phyloP scores from a whole-genome alignment of 1,140 invertebrate genomes.

The Vanessa atalanta region DNA sequence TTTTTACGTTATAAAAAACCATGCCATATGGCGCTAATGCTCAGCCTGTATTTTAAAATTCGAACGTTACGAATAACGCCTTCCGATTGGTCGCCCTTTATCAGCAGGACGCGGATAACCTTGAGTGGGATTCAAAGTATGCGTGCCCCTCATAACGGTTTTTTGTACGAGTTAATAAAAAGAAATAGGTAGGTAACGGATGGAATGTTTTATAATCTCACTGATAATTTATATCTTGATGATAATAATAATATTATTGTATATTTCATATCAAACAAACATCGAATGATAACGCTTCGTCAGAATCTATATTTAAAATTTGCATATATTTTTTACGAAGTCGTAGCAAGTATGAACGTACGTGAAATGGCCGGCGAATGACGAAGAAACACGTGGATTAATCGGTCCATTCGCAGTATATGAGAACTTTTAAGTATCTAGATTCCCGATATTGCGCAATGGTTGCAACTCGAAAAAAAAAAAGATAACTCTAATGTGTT shows the following conservation, averaged over 20 bases:
- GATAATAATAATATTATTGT: slow-evolving; percentile 10
- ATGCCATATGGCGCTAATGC: slow-evolving; percentile 34
- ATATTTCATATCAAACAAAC: neutral
- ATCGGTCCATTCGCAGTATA: neutral
- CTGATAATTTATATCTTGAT: neutral
- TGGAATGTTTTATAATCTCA: too few relatives aligned
- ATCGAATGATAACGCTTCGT: neutral
- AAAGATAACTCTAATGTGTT: neutral
- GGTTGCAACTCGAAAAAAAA: neutral
- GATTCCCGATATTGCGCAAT: neutral
- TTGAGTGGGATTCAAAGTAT: slow-evolving; percentile 58
- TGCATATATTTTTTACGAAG: neutral
- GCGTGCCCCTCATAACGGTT: slow-evolving; percentile 63
- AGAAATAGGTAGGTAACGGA: slow-evolving; percentile 18
- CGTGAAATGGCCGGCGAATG: slow-evolving; percentile 27
- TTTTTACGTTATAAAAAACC: neutral
- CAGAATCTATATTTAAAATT: neutral
- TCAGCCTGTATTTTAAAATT: slow-evolving; percentile 42
- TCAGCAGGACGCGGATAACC: slow-evolving; percentile 64
- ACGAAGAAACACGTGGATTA: slow-evolving; percentile 29
- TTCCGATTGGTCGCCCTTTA: slow-evolving; percentile 73
- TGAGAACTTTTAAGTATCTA: neutral
- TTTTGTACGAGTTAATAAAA: slow-evolving; percentile 33
- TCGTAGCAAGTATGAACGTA: neutral
- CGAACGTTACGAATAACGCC: slow-evolving; percentile 59